These are phyloP conservation scores for Asobara japonica DNA, from an alignment of 1,140 invertebrate genomes.

Conservation along the genomic window DNA sequence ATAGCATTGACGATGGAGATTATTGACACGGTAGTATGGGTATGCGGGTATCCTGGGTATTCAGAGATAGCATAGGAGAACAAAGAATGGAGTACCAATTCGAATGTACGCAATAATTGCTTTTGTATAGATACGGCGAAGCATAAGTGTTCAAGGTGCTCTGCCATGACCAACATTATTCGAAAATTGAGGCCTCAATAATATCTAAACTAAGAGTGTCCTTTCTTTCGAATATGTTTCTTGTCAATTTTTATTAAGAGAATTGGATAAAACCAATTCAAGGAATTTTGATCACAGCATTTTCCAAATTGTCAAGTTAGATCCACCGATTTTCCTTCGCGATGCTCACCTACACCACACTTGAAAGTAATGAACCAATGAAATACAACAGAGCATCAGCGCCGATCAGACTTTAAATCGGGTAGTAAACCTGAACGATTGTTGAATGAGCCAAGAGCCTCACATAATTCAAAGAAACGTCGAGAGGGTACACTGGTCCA, in stretches of 20 bases:
- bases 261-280: too few species aligned
- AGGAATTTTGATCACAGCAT: too few species aligned
- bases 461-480: slow-evolving; percentile 34
- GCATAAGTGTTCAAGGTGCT: not conserved
- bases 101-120: not conserved
- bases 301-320: not conserved
- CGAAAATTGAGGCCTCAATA: not conserved
- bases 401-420: not conserved
- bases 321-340: not conserved
- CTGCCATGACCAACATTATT: not conserved
- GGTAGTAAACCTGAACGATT: slow-evolving; percentile 15
- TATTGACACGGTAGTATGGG: not conserved
- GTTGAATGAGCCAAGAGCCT: slow-evolving; percentile 25
- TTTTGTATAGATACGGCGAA: not conserved
- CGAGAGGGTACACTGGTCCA: slow-evolving; percentile 25
- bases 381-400: not conserved
- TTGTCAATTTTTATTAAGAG: too few species aligned
- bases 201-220: too few species aligned
- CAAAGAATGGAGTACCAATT: not conserved
- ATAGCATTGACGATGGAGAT: not conserved
- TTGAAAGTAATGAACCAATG: not conserved
- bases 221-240: too few species aligned
- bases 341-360: not conserved
- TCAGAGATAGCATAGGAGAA: not conserved
- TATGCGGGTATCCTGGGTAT: not conserved